Evolutionary conservation across 2,888 invertebrate genomes (phyloP).

Genomic region (Caenorhabditis sp.): DNA sequence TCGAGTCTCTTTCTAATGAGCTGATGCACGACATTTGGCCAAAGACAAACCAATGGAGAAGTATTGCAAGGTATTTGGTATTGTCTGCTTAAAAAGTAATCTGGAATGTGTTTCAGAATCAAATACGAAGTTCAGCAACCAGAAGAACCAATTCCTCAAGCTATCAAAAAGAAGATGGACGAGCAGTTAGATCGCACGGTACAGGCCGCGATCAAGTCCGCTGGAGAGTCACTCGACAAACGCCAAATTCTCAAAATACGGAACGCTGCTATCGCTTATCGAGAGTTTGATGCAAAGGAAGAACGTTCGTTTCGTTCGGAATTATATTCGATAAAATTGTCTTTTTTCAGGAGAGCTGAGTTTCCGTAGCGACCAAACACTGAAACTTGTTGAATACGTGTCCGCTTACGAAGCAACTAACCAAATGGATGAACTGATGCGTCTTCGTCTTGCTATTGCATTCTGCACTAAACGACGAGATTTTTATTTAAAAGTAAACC

Average conservation of each 20-base stretch:
- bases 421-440: slow-evolving; percentile 40
- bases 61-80: slow-evolving; percentile 24
- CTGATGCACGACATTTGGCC: slow-evolving; percentile 54
- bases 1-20: slow-evolving; percentile 31
- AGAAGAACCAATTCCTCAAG: slow-evolving; percentile 14
- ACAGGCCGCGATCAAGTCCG: slow-evolving; percentile 32
- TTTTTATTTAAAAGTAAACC: too few species aligned
- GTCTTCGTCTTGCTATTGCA: slow-evolving; percentile 32
- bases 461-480: slow-evolving; percentile 48
- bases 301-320: slow-evolving; percentile 2
- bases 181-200: slow-evolving; percentile 26
- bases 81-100: slow-evolving; percentile 10
- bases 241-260: slow-evolving; percentile 40
- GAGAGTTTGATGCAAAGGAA: slow-evolving; percentile 27
- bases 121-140: not conserved
- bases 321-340: not conserved
- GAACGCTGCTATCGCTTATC: slow-evolving; percentile 35
- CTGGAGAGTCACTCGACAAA: slow-evolving; percentile 37
- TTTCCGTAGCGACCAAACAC: slow-evolving; percentile 9
- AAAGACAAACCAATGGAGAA: slow-evolving; percentile 44
- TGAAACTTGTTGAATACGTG: slow-evolving; percentile 29
- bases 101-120: not conserved
- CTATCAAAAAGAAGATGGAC: slow-evolving; percentile 16
- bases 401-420: slow-evolving; percentile 39
- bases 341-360: slow-evolving; percentile 28